phyloP scores from a whole-genome alignment of 2,888 invertebrate species.

The Polyommatus icarus region DNA sequence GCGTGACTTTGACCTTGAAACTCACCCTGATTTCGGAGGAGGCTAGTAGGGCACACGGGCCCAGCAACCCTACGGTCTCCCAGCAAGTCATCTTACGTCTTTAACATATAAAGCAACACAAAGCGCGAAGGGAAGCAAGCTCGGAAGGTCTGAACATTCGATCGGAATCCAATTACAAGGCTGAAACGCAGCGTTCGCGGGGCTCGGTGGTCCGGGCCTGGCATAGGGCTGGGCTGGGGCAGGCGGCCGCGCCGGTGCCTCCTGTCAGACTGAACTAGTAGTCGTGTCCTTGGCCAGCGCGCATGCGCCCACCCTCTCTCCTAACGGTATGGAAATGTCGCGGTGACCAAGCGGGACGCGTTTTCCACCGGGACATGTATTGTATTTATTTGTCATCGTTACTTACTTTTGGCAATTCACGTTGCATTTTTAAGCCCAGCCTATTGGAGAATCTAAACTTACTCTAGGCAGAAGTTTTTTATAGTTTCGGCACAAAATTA shows the following conservation, averaged over 20 bases:
- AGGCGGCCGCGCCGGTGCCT: slow-evolving; percentile 69
- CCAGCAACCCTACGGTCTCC: slow-evolving; percentile 77
- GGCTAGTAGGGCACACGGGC: slow-evolving; percentile 76
- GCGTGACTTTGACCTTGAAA: slow-evolving; percentile 46
- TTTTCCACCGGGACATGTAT: slow-evolving; percentile 19
- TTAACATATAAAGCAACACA: slow-evolving; percentile 68
- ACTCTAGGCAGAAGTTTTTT: not conserved
- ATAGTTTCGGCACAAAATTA: not conserved
- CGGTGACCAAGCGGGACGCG: slow-evolving; percentile 37
- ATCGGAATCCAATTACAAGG: slow-evolving; percentile 79
- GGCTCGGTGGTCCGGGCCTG: slow-evolving; percentile 69
- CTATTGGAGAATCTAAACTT: no score
- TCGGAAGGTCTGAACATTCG: slow-evolving; percentile 68
- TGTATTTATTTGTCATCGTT: not conserved
- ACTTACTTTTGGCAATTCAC: not conserved
- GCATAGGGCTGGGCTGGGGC: slow-evolving; percentile 64
- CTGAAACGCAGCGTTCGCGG: slow-evolving; percentile 77
- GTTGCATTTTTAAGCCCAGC: no score
- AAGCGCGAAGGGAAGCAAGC: slow-evolving; percentile 72
- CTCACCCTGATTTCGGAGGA: slow-evolving; percentile 76
- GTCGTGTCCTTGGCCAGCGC: slow-evolving; percentile 69
- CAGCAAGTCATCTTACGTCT: slow-evolving; percentile 78
- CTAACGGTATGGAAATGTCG: slow-evolving; percentile 53
- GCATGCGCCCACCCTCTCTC: slow-evolving; percentile 70
- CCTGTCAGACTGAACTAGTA: slow-evolving; percentile 74